Base-by-base conservation (phyloP, 1,140 invertebrate species). In the Pogonognathellus flavescens region DNA sequence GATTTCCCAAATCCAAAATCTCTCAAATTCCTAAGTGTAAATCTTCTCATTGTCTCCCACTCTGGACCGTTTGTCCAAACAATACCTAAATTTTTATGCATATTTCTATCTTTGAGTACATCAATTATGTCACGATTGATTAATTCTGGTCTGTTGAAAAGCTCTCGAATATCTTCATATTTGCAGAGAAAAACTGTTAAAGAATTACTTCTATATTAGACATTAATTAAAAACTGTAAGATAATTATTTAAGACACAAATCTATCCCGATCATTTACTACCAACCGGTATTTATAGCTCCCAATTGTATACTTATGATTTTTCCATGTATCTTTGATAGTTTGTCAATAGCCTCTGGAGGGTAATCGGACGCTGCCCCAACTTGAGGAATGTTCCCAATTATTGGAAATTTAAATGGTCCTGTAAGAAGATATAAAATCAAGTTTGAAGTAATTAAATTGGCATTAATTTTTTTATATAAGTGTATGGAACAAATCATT, bases 1-100 rank as follows among this genome's bases (percentile, higher is more conserved):
- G 25, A 49, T 81, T 81, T 81, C 3, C 76, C 76, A 13, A 81
- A 53, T 8, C 76, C 76, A 22, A 81, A 81, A 53, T 81, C 50
- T 7, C 50, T 52, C n/a, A 81, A 22, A 16, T 52, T 81, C 18
- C 18, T 2, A 11, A 81, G 8, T 13, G 49, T 7, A 22, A 52
- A 81, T 53, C 5, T 52, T n/a, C 50, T 4, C 7, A 81, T 1
- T 3, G 20, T 22, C 6, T 81, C 16, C 11, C 41, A 81, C 7
- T 11, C 11, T 14, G 53, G 41, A 16, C 41, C 50, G 52, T 55
- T 18, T 7, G 76, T 1, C 16, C 50, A 81, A 22, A 81, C 18
- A 1, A 81, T 53, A 1, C 76, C 76, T 10, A 20, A 53, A 7
- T 81, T 11, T 81, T 55, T 52, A 5, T 22, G 11, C 13, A 81